Evolutionary conservation across 2,888 invertebrate species (phyloP).

Genomic region (Ernsta delagoae): DNA sequence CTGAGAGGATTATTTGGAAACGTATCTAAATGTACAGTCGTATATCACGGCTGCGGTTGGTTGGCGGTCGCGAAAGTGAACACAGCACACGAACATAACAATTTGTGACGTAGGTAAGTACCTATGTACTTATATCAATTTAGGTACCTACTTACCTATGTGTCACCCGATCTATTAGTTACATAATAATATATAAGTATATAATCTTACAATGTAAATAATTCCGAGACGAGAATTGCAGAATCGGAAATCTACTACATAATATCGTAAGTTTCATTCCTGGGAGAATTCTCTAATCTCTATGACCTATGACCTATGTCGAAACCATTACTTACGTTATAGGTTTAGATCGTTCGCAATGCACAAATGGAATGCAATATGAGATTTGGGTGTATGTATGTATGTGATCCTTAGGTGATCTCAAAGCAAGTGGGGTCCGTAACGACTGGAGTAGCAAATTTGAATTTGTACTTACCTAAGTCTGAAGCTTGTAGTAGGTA

Average conservation of each 20-base stretch:
- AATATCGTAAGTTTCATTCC: background rate
- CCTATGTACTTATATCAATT: no score
- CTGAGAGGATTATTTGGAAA: constrained; percentile 73
- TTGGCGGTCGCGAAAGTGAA: constrained; percentile 2
- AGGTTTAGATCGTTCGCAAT: constrained; percentile 58
- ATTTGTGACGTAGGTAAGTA: no score
- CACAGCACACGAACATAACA: background rate
- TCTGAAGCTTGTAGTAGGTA: background rate
- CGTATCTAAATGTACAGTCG: constrained; percentile 61
- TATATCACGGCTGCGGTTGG: constrained; percentile 58
- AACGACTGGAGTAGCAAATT: background rate
- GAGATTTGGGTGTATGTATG: constrained; percentile 17
- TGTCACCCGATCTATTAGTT: no score
- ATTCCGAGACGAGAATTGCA: no score
- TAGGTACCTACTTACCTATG: no score
- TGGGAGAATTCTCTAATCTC: background rate
- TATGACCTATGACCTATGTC: background rate
- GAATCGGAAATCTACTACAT: no score
- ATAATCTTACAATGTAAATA: no score
- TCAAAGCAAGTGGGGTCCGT: constrained; percentile 13
- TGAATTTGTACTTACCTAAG: background rate
- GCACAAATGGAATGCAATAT: constrained; percentile 72
- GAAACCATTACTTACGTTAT: background rate
- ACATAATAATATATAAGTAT: no score
- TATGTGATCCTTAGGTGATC: constrained; percentile 7